Evolutionary conservation across 2,113 vertebrate species (phyloP).

Genomic region (Gymnocephalus cernua): DNA sequence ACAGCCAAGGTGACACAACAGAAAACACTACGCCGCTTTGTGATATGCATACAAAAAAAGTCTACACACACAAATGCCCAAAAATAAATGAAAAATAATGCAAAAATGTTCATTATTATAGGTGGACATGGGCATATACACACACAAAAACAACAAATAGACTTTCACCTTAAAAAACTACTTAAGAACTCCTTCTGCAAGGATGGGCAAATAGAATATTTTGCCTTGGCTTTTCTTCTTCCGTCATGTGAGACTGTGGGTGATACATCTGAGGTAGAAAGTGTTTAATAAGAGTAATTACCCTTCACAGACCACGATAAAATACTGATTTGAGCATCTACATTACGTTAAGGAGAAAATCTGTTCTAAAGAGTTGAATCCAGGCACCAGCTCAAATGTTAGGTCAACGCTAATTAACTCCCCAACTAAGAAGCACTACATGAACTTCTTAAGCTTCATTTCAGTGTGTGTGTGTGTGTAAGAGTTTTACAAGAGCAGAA

Average conservation of each 20-base stretch:
- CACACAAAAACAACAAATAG: conserved; percentile 17
- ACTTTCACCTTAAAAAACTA: conserved; percentile 36
- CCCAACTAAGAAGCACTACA: conserved; percentile 7
- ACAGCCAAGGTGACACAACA: conserved; percentile 43
- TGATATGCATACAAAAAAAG: conserved; percentile 5
- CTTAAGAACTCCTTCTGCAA: conserved; percentile 51
- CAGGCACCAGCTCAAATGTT: not conserved
- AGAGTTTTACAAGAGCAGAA: not conserved
- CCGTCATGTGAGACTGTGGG: not conserved
- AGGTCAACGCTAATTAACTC: conserved; percentile 66
- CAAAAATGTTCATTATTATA: conserved; percentile 11
- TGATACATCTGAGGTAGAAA: conserved; percentile 2
- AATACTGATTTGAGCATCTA: conserved; percentile 12
- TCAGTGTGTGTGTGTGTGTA: not conserved
- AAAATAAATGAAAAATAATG: too few species aligned
- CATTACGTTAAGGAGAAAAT: conserved; percentile 19
- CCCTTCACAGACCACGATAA: conserved; percentile 18
- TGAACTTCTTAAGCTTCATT: conserved; percentile 16
- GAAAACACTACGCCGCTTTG: conserved; percentile 2
- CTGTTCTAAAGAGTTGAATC: conserved; percentile 25
- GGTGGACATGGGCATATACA: not conserved
- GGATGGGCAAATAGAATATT: conserved; percentile 42
- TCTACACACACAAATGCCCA: not conserved
- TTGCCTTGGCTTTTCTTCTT: conserved; percentile 5
- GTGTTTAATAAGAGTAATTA: conserved; percentile 26